Evolutionary conservation across 2,113 vertebrate species (phyloP), one percentile per base, ranked within the genome.

Genomic region (Odocoileus hemionus): DNA sequence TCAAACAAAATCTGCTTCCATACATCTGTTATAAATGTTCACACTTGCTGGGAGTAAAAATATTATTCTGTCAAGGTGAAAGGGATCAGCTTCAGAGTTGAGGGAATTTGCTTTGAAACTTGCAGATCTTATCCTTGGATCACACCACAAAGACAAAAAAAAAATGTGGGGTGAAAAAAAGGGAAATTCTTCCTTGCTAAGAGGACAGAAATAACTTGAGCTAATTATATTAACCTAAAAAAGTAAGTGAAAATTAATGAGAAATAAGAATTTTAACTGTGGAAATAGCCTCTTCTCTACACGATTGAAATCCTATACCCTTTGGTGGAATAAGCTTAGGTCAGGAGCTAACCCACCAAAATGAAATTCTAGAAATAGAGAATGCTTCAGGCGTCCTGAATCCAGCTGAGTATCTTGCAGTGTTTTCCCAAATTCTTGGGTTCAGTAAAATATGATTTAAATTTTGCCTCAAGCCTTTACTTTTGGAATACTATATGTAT

Each of bases 171-270:
- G 21, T 58, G 19, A 89, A 36, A 30, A 86, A 89, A 25, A 95
- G n/a, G 80, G 83, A 95, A 60, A 93, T 78, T 95, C 79, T 94
- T 93, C 50, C 57, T 95, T 87, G 70, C 58, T 61, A 94, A 92
- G 60, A 94, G 93, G 86, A 98, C 89, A 88, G 84, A 98, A 98
- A 97, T 98, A 98, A 60, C 86, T 93, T 61, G 84, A 97, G 79
- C 80, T 97, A 97, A 98, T 96, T 97, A 95, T 91, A 96, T 92
- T 95, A 97, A 96, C 97, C 95, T 96, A 86, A 96, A 96, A 95
- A 96, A 23, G 58, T 82, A 97, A 95, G 89, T 64, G 80, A 89
- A 93, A 97, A 97, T 87, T 96, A 97, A 96, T 93, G 94, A 97
- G 95, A 97, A 97, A 91, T 80, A 89, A 86, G 57, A 92, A 78